Percentiles rank a stretch among this genome's conserved stretches.
Conservation (phyloP, 2,888 invertebrate genomes). For the Luffia ferchaultella region DNA sequence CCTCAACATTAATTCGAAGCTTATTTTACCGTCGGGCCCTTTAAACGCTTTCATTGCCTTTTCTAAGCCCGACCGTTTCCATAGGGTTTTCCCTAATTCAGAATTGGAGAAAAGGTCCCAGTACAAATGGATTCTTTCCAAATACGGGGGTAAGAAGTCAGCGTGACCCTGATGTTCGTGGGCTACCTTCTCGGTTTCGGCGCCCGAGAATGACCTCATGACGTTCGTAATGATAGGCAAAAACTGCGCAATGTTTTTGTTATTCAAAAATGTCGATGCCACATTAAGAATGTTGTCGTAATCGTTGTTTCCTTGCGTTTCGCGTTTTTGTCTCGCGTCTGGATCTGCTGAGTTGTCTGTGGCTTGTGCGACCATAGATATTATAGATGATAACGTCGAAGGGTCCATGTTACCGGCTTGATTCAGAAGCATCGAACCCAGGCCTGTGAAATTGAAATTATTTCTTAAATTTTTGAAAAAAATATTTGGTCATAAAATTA, state of each 20-base stretch:
- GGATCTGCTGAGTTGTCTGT: slow-evolving; percentile 27
- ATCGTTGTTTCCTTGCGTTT: slow-evolving; percentile 36
- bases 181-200: slow-evolving; percentile 67
- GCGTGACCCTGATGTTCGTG: slow-evolving; percentile 75
- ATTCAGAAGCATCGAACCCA: slow-evolving; percentile 65
- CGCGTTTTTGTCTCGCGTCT: slow-evolving; percentile 29
- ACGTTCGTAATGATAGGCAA: slow-evolving; percentile 75
- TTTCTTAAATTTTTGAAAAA: not conserved
- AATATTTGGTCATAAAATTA: not conserved
- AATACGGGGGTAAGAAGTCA: slow-evolving; percentile 74
- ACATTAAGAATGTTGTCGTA: slow-evolving; percentile 60
- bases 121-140: slow-evolving; percentile 70
- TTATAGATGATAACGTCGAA: slow-evolving; percentile 55
- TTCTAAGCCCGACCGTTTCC: slow-evolving; percentile 77
- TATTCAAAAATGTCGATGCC: slow-evolving; percentile 63
- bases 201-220: slow-evolving; percentile 67
- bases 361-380: slow-evolving; percentile 53
- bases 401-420: slow-evolving; percentile 65
- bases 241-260: slow-evolving; percentile 46
- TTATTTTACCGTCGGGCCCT: slow-evolving; percentile 73
- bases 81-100: slow-evolving; percentile 76
- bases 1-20: slow-evolving; percentile 76
- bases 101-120: slow-evolving; percentile 84
- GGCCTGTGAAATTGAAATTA: slow-evolving; percentile 28
- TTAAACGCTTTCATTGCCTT: slow-evolving; percentile 73